A percentile compares a stretch with the other conserved stretches of the same genome.
Evolutionary conservation across 1,140 invertebrate genomes (phyloP).

Genomic region (Fopius arisanus): DNA sequence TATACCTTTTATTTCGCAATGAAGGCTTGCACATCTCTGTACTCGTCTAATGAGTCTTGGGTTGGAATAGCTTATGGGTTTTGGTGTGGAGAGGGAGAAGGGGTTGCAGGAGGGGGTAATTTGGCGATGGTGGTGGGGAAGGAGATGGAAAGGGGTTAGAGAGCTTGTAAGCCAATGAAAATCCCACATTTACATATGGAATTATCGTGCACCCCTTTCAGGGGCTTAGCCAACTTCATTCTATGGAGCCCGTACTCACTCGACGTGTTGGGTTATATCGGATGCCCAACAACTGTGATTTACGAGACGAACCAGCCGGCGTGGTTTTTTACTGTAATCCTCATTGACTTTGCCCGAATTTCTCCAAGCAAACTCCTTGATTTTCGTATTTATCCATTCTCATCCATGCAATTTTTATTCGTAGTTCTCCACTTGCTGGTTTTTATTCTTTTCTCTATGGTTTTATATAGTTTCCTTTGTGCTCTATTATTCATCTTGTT

Average conservation of each 20-base stretch:
- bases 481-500: neutral
- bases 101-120: neutral
- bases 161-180: slow-evolving; percentile 31
- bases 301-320: neutral
- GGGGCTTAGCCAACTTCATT: slow-evolving; percentile 28
- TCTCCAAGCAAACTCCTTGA: neutral
- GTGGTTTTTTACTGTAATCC: neutral
- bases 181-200: slow-evolving; percentile 31
- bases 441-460: no score
- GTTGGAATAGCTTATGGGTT: no score
- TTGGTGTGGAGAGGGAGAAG: neutral
- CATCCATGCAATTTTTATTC: neutral
- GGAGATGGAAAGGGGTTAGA: slow-evolving; percentile 4
- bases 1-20: neutral
- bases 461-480: no score
- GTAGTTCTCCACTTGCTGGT: no score
- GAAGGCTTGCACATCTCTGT: neutral
- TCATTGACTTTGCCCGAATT: neutral
- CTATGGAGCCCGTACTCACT: neutral
- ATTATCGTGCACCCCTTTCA: slow-evolving; percentile 19
- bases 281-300: neutral
- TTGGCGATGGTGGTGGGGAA: neutral
- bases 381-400: neutral
- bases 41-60: neutral
- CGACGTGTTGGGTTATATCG: slow-evolving; percentile 21